Evolutionary conservation across 35 echinoderm and acorn worm species (phyloP), one percentile per base, ranked within the genome.

Genomic region (Lytechinus pictus): DNA sequence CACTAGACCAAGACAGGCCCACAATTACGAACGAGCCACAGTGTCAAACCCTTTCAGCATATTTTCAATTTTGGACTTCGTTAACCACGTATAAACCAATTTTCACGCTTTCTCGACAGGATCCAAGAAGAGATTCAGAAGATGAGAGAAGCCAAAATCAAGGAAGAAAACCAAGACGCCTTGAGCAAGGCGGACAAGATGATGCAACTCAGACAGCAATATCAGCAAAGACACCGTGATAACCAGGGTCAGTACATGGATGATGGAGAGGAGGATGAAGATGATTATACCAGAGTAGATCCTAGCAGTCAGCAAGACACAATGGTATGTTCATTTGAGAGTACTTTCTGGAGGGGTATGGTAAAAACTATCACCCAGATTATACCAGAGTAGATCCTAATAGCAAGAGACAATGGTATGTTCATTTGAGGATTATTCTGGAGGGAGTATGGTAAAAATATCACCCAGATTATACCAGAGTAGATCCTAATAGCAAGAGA

Each of bases 121-220:
- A 96, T 96, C 88, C 95, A 96, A 91, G 95, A 96, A 27, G 95
- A 94, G 19, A 87, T 92, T 7, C 92, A 71, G 11, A 92, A 94
- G 87, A 92, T 54, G 52, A 61, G 97, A 27, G 95, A 96, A 27
- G 86, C 28, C 13, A 92, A 95, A 3, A 92, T 96, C 27, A 97
- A 94, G 71, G 95, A 97, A 28, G 95, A 95, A 58, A 96, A 72
- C 33, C 91, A 96, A 13, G 97, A 98, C 19, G 86, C 96, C 3
- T 86, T 95, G 53, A 66, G 92, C 54, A 98, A 97, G 95, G 94
- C 97, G 8, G 96, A 98, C 44, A 89, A 94, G n/a, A 98, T 98
- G 97, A 91, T 96, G 86, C 89, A 98, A 56, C 94, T 98, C 29
- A 61, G 95, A 92, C 91, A 95, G n/a, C 94, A 95, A 91, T 96